Percentiles rank a stretch among this genome's conserved stretches.
Evolutionary conservation across 2,888 invertebrate genomes (phyloP).

Genomic region (Cheilosia soror): DNA sequence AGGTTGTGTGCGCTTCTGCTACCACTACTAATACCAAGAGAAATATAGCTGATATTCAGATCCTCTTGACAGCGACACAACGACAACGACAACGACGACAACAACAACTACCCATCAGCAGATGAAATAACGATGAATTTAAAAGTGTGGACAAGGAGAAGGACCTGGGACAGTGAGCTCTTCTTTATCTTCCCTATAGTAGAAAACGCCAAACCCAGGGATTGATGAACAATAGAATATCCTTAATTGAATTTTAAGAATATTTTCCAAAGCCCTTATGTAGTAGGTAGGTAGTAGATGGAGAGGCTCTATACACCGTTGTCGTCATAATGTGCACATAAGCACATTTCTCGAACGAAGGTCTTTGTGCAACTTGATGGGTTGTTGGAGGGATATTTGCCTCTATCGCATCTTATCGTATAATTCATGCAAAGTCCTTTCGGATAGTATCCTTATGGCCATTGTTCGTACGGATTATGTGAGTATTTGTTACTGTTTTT

Average conservation of each 20-base stretch:
- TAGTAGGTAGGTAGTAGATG: conserved; percentile 1
- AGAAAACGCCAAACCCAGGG: conserved; percentile 70
- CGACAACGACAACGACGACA: conserved; percentile 25
- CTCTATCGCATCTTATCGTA: conserved; percentile 69
- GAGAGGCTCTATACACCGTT: conserved; percentile 38
- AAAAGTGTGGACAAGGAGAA: conserved; percentile 57
- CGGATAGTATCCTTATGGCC: conserved; percentile 62
- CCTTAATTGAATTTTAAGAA: conserved; percentile 75
- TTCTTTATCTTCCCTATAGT: background rate
- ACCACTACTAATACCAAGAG: background rate
- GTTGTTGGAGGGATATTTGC: conserved; percentile 31
- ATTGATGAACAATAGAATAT: conserved; percentile 75
- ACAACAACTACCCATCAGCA: background rate
- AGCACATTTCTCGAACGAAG: conserved; percentile 69
- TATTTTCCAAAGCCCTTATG: conserved; percentile 70
- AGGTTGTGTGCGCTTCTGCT: conserved; percentile 43
- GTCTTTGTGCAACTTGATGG: conserved; percentile 47
- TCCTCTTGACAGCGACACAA: conserved; percentile 37
- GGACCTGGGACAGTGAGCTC: conserved; percentile 36
- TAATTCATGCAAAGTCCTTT: conserved; percentile 75
- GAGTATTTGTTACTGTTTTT: conserved; percentile 58
- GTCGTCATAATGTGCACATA: conserved; percentile 72
- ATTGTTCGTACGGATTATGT: conserved; percentile 72
- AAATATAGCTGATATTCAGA: conserved; percentile 24
- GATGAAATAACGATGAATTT: conserved; percentile 54